Conservation (phyloP, 2,888 invertebrate species). For the Catocala sponsa region DNA sequence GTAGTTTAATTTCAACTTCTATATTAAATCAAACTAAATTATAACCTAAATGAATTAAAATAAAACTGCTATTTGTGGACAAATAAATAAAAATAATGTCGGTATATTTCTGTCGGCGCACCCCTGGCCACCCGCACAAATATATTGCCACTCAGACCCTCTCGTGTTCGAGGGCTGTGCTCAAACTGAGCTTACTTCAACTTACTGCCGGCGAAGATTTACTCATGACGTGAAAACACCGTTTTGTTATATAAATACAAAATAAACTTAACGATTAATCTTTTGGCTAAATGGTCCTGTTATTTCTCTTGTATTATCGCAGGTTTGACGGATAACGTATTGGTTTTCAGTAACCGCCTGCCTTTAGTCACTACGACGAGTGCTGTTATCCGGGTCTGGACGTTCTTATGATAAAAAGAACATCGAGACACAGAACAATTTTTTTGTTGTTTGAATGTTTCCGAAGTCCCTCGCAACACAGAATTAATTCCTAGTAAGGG, state of each 20-base stretch:
- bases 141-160: conserved; percentile 51
- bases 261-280: neutral
- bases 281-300: neutral
- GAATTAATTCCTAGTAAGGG: too few species aligned
- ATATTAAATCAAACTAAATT: too few species aligned
- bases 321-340: neutral
- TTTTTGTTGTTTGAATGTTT: too few species aligned
- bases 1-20: too few species aligned
- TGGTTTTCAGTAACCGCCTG: too few species aligned
- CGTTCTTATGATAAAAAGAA: too few species aligned
- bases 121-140: conserved; percentile 36
- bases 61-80: neutral
- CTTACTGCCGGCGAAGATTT: conserved; percentile 29
- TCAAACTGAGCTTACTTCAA: conserved; percentile 48
- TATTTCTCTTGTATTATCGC: neutral
- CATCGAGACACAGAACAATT: too few species aligned
- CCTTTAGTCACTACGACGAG: too few species aligned
- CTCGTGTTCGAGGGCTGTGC: conserved; percentile 41
- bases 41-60: too few species aligned
- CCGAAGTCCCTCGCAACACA: too few species aligned
- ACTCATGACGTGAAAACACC: conserved; percentile 17
- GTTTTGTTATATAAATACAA: conserved; percentile 10
- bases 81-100: conserved; percentile 12
- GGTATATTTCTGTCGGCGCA: conserved; percentile 36
- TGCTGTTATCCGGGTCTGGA: too few species aligned